Evolutionary conservation across 53 echinoderm and acorn worm species (phyloP).

Genomic region (Holothuria leucospilota): DNA sequence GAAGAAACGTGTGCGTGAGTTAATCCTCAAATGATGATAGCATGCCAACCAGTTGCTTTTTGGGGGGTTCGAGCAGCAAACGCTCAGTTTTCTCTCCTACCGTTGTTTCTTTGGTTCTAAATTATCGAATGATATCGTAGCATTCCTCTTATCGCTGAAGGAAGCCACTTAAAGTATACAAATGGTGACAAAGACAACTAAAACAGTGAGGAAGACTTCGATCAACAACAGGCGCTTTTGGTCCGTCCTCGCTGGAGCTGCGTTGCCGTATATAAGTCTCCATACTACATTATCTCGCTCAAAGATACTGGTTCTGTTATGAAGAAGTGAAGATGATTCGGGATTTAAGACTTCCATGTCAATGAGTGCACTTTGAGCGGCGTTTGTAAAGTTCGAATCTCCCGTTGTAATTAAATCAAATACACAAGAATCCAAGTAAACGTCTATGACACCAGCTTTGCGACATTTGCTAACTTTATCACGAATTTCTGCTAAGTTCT

Average conservation of each 20-base stretch:
- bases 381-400: slow-evolving; percentile 90
- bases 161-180: no score
- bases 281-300: slow-evolving; percentile 62
- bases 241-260: slow-evolving; percentile 67
- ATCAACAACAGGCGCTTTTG: background rate
- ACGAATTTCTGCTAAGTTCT: slow-evolving; percentile 70
- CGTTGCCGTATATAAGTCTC: slow-evolving; percentile 47
- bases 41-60: no score
- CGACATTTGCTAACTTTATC: slow-evolving; percentile 72
- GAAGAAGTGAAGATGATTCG: slow-evolving; percentile 74
- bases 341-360: slow-evolving; percentile 88
- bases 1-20: no score
- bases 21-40: no score
- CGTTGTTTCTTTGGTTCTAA: no score
- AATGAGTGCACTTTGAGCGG: slow-evolving; percentile 86
- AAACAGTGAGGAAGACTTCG: no score
- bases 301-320: slow-evolving; percentile 93
- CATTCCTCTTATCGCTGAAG: no score
- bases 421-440: slow-evolving; percentile 96
- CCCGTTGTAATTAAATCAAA: slow-evolving; percentile 96
- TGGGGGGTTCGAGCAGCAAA: no score
- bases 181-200: no score
- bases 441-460: slow-evolving; percentile 83
- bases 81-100: no score
- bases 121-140: no score